Evolutionary conservation across 1,140 invertebrate species (phyloP).

Genomic region (Halesus radiatus): DNA sequence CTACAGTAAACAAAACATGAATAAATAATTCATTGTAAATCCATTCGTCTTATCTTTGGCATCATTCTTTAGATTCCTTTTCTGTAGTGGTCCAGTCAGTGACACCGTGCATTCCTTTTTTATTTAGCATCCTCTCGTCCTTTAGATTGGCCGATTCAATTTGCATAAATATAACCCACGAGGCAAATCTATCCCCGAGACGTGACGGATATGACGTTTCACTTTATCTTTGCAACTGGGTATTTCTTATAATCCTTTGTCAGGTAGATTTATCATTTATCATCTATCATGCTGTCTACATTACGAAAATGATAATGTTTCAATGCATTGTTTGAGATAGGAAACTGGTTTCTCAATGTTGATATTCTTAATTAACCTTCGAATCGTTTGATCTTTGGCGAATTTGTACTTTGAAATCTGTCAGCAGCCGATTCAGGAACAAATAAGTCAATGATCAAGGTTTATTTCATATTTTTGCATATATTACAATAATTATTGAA

Average conservation of each 20-base stretch:
- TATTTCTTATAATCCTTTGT: not conserved
- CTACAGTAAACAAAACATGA: too few species aligned
- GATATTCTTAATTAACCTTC: too few species aligned
- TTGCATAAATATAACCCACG: not conserved
- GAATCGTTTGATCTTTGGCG: too few species aligned
- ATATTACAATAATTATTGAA: too few species aligned
- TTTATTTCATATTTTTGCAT: too few species aligned
- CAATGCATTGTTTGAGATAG: too few species aligned
- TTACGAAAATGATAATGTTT: not conserved
- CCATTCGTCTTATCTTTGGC: too few species aligned
- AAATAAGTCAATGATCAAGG: too few species aligned
- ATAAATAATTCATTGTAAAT: too few species aligned
- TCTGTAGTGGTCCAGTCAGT: not conserved
- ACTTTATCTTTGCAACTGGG: not conserved
- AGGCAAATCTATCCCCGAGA: not conserved
- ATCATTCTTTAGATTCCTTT: not conserved
- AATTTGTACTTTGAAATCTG: too few species aligned
- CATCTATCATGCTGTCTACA: not conserved
- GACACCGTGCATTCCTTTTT: not conserved
- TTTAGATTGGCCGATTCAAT: constrained; percentile 7
- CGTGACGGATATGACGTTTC: constrained; percentile 6
- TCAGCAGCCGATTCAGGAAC: too few species aligned
- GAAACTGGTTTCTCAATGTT: too few species aligned
- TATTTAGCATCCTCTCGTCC: not conserved
- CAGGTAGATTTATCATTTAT: not conserved